Evolutionary conservation across 2,113 vertebrate genomes (phyloP).

Genomic region (Otolemur garnettii): DNA sequence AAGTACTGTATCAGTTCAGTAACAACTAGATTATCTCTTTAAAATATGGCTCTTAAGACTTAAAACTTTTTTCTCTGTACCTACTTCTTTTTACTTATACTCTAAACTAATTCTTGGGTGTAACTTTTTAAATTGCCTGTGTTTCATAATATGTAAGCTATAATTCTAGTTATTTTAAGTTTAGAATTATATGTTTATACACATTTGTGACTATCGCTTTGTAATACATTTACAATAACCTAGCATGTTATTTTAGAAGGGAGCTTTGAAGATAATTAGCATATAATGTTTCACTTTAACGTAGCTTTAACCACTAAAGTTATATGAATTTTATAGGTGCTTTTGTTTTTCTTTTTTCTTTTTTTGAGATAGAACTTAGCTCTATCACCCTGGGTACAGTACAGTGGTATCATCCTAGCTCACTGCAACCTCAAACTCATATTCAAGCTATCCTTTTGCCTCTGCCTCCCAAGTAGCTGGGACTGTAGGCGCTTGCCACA

Average conservation of each 20-base stretch:
- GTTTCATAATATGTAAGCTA: conserved; percentile 62
- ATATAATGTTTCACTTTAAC: conserved; percentile 78
- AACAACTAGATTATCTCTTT: conserved; percentile 52
- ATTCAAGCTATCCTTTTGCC: too few species aligned
- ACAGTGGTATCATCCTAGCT: too few species aligned
- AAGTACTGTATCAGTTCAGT: neutral
- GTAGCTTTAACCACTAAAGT: conserved; percentile 75
- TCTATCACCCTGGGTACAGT: too few species aligned
- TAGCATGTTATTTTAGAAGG: conserved; percentile 76
- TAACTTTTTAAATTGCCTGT: conserved; percentile 51
- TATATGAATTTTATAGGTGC: conserved; percentile 78
- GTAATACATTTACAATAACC: conserved; percentile 73
- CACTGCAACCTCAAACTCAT: too few species aligned
- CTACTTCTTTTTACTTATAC: conserved; percentile 65
- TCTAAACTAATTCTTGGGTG: conserved; percentile 50
- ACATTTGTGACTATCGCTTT: conserved; percentile 62
- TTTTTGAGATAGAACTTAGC: too few species aligned
- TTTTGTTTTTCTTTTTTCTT: conserved; percentile 74
- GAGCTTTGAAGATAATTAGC: conserved; percentile 62
- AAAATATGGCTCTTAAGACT: conserved; percentile 23
- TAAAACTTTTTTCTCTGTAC: conserved; percentile 31
- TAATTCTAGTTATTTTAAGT: conserved; percentile 65
- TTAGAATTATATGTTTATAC: conserved; percentile 64
- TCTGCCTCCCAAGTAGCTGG: too few species aligned
- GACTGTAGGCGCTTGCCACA: too few species aligned